Base-by-base conservation (phyloP, 92 coral and sea anemone genomes). In the Paragorgia papillata region DNA sequence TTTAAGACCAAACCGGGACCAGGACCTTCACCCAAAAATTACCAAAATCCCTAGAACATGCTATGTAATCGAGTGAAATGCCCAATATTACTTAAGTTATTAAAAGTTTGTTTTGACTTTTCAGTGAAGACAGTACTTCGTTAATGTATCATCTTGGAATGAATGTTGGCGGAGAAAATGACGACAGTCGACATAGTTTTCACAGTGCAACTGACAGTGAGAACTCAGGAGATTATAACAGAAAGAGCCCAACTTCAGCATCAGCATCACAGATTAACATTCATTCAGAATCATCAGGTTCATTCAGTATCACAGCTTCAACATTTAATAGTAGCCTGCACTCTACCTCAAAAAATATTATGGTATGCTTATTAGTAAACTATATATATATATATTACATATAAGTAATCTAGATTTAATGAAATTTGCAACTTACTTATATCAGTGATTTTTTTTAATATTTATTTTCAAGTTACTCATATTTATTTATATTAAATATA, bases 121-220 rank as follows among this genome's bases (percentile, higher is more conserved):
- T n/a, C 53, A 94, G 98, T 73, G 98, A 94, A 44, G 98, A 94
- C 69, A 94, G 98, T 80, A 89, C 98, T 56, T 82, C 97, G 27
- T 76, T 94, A 54, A 80, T 90, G 54, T 94, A 91, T 79, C 87
- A 96, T 24, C 88, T 94, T 19, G 98, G 98, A 9, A 88, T 94
- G 69, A 89, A 91, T 37, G 89, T 94, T 87, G 94, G 87, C 28
- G 86, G 84, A 13, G 91, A 94, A 48, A 92, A 90, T 24, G 98
- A 91, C 40, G 88, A 87, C 59, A 81, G 96, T 3, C 76, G 86
- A 69, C 90, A 84, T 64, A 69, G 76, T 26, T 86, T 76, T 89
- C 96, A 90, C 62, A 85, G 89, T 68, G 76, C 84, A 40, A 86
- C 82, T 80, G 96, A 81, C 55, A 88, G 89, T 48, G 82, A 83